These are phyloP conservation scores for Rhopalosiphum maidis DNA, from an alignment of 1,140 invertebrate species.

Conservation along the genomic window DNA sequence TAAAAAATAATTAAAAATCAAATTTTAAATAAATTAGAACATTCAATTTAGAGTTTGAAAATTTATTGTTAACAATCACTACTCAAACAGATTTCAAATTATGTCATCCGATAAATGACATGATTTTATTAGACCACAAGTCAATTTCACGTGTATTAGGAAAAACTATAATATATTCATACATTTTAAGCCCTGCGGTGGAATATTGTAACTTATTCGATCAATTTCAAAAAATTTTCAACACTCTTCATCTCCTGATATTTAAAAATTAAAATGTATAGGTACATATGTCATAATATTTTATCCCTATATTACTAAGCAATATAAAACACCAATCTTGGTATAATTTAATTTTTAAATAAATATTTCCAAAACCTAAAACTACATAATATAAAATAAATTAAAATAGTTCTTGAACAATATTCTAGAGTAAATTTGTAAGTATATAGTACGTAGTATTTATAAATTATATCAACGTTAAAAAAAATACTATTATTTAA, in stretches of 20 bases:
- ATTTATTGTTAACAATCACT: conserved; percentile 3
- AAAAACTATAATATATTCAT: background rate
- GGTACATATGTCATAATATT: background rate
- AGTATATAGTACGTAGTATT: background rate
- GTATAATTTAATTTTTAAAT: background rate
- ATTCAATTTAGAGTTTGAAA: background rate
- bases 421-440: background rate
- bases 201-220: background rate
- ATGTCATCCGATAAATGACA: background rate
- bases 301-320: background rate
- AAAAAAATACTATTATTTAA: background rate
- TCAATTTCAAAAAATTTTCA: background rate
- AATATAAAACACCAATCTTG: background rate
- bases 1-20: background rate
- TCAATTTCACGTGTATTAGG: conserved; percentile 47
- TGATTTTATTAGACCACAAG: background rate
- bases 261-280: background rate
- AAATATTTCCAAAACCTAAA: background rate
- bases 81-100: background rate
- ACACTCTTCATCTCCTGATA: background rate
- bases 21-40: background rate
- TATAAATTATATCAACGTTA: background rate
- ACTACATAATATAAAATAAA: background rate
- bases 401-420: background rate
- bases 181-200: background rate